Conservation (phyloP, 2,888 invertebrate genomes). For the Junonia oenone region DNA sequence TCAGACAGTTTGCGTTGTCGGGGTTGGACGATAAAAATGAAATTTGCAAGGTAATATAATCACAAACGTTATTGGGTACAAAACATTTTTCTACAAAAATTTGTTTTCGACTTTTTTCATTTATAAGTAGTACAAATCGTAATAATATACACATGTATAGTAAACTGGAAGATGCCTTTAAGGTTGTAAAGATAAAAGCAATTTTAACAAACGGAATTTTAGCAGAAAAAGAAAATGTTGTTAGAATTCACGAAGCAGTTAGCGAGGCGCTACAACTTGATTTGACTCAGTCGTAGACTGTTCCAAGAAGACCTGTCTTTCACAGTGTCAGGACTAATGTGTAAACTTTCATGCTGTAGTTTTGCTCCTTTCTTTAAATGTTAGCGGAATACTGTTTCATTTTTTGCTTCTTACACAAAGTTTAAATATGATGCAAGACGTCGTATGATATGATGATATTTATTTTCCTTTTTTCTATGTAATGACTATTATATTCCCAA, state of each 20-base stretch:
- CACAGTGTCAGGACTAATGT: conserved; percentile 13
- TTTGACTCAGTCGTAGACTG: conserved; percentile 47
- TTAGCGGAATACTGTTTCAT: background rate
- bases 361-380: background rate
- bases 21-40: conserved; percentile 47
- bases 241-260: conserved; percentile 25
- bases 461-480: too few relatives aligned
- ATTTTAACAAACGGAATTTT: too few relatives aligned
- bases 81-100: background rate
- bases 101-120: background rate
- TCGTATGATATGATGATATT: too few relatives aligned
- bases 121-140: too few relatives aligned
- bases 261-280: conserved; percentile 33
- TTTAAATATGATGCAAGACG: too few relatives aligned
- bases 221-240: background rate
- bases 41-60: conserved; percentile 43
- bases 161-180: background rate
- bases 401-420: too few relatives aligned
- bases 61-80: conserved; percentile 30
- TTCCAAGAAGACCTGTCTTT: conserved; percentile 53
- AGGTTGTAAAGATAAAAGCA: too few relatives aligned
- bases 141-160: background rate
- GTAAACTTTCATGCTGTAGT: conserved; percentile 2
- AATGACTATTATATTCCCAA: too few relatives aligned
- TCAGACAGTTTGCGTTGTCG: conserved; percentile 49